Evolutionary conservation across 2,797 vertebrate genomes (phyloP), one percentile per base, ranked within the genome.

Genomic region (Cephalopachus bancanus): DNA sequence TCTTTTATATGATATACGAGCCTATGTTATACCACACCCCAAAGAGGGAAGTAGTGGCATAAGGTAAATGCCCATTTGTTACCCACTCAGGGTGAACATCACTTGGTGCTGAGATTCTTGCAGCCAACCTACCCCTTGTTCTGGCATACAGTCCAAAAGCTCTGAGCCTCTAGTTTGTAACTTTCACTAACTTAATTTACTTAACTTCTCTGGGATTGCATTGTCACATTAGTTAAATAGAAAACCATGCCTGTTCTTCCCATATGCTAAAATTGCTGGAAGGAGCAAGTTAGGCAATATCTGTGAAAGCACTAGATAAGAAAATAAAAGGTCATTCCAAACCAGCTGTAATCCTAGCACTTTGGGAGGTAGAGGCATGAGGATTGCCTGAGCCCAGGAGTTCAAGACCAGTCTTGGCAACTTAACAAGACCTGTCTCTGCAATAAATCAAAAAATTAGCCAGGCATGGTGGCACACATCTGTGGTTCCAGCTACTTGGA

Each of bases 161-260:
- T 72, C 86, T 22, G 49, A 62, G 20, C 80, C 51, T 87, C 71
- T 95, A 51, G 24, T 90, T 93, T 95, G 76, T 53, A 30, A 88
- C 33, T 55, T 91, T 80, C 8, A 74, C n/a, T 93, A 37, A 37
- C 76, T 10, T 57, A 85, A 51, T 44, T 90, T 24, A 88, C 30
- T 44, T 64, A 74, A 28, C 9, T 67, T 92, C 65, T 80, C 72
- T 22, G 20, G 64, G 51, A 93, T 81, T 62, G 22, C 9, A 84
- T 53, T 83, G 59, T 53, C 53, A 65, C 44, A 67, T 51, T 74
- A 87, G 17, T 53, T 83, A 90, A 95, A 88, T 76, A 26, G 7
- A 93, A 92, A 83, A n/a, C 20, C 20, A 26, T 53, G 64, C 22
- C 24, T 86, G 64, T 30, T n/a, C 59, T 65, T 93, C 28, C n/a